Conservation (phyloP, 2,113 vertebrate genomes). For the Trichomycterus rosablanca region DNA sequence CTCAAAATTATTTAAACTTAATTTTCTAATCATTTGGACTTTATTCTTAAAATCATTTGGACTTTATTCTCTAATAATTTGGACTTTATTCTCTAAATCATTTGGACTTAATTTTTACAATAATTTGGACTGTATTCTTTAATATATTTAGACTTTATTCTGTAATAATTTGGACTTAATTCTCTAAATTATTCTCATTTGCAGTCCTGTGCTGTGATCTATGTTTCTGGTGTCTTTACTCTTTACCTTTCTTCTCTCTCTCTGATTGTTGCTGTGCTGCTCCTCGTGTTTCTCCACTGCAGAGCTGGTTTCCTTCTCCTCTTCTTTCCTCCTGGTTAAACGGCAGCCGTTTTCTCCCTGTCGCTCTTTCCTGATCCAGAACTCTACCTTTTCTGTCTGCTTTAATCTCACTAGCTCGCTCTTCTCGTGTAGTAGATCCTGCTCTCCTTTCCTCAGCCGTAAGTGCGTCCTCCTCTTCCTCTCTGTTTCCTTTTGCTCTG, state of each 20-base stretch:
- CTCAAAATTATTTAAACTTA: too few species aligned
- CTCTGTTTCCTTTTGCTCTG: slow-evolving; percentile 4
- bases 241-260: neutral
- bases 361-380: slow-evolving; percentile 59
- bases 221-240: slow-evolving; percentile 5
- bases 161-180: too few species aligned
- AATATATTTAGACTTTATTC: too few species aligned
- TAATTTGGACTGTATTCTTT: too few species aligned
- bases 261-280: slow-evolving; percentile 25
- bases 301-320: slow-evolving; percentile 55
- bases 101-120: too few species aligned
- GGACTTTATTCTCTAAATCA: too few species aligned
- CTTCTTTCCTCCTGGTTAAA: slow-evolving; percentile 56
- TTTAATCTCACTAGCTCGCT: slow-evolving; percentile 41
- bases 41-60: too few species aligned
- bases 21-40: too few species aligned
- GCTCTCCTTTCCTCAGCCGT: slow-evolving; percentile 56
- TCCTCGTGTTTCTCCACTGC: slow-evolving; percentile 52
- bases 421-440: slow-evolving; percentile 46
- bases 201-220: too few species aligned
- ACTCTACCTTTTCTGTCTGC: slow-evolving; percentile 49
- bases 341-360: slow-evolving; percentile 54
- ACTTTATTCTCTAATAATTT: too few species aligned
- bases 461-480: slow-evolving; percentile 55
- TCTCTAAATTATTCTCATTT: too few species aligned